A percentile compares a stretch with the other conserved stretches of the same genome.
phyloP scores from a whole-genome alignment of 1,140 invertebrate genomes.

The Conopomorpha cramerella region DNA sequence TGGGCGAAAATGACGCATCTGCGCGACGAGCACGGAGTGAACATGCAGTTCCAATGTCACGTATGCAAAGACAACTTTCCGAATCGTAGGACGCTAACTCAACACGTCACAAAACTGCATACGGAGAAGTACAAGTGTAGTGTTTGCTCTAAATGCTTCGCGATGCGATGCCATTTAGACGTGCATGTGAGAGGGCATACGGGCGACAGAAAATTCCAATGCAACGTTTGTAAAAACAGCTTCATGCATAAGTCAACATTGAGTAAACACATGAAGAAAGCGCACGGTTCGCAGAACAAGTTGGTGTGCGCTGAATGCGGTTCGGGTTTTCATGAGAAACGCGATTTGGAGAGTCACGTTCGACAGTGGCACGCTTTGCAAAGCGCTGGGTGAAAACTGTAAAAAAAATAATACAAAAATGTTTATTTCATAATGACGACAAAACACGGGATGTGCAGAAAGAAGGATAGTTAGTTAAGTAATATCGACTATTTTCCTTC shows the following conservation, averaged over 20 bases:
- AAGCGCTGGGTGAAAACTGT: no score
- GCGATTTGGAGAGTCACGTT: constrained; percentile 12
- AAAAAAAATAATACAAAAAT: no score
- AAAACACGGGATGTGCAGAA: no score
- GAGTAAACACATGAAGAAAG: constrained; percentile 67
- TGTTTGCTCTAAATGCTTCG: constrained; percentile 53
- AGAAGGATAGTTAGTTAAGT: no score
- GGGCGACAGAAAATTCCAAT: constrained; percentile 62
- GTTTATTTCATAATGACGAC: no score
- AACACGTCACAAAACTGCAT: constrained; percentile 43
- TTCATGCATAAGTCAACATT: constrained; percentile 70
- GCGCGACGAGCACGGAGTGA: constrained; percentile 19
- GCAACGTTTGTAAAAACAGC: constrained; percentile 59
- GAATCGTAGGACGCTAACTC: constrained; percentile 18
- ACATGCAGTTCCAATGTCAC: constrained; percentile 17
- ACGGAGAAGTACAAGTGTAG: constrained; percentile 56
- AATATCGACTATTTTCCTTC: no score
- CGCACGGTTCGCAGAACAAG: constrained; percentile 49
- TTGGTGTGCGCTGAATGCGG: constrained; percentile 44
- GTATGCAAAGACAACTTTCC: constrained; percentile 18
- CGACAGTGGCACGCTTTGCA: constrained; percentile 8
- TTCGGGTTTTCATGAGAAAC: constrained; percentile 28
- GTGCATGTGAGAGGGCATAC: constrained; percentile 72
- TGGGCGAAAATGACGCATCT: constrained; percentile 27
- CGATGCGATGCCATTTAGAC: constrained; percentile 63